Conservation (phyloP, 2,797 vertebrate species). For the Acipenser transmontanus region DNA sequence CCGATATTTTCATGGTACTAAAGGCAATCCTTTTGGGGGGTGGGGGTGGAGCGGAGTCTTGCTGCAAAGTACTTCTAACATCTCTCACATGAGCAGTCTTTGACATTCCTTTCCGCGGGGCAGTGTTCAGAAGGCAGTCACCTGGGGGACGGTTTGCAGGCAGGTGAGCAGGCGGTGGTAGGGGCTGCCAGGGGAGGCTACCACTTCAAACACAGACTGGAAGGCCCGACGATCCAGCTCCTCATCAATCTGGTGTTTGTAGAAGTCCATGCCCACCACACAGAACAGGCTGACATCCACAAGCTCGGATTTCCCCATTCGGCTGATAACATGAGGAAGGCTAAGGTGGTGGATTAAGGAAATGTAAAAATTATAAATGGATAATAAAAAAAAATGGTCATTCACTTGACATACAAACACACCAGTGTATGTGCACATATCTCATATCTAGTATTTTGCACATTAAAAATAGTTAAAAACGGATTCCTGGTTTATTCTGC, state of each 20-base stretch:
- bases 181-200: slow-evolving; percentile 79
- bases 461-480: too few species aligned
- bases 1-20: slow-evolving; percentile 10
- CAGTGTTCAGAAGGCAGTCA: slow-evolving; percentile 64
- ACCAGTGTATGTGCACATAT: too few species aligned
- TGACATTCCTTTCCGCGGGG: neutral
- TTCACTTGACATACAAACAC: too few species aligned
- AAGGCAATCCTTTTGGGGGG: slow-evolving; percentile 2
- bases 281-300: slow-evolving; percentile 94
- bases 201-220: slow-evolving; percentile 95
- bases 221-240: slow-evolving; percentile 94
- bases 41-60: neutral
- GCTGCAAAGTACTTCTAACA: slow-evolving; percentile 1
- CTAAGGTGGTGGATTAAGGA: slow-evolving; percentile 43
- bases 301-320: slow-evolving; percentile 88
- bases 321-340: slow-evolving; percentile 90
- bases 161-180: slow-evolving; percentile 82
- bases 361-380: too few species aligned
- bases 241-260: slow-evolving; percentile 92
- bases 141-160: slow-evolving; percentile 77
- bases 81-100: neutral
- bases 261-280: slow-evolving; percentile 94
- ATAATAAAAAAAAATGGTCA: too few species aligned
- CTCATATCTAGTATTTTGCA: too few species aligned
- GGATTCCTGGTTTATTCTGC: too few species aligned